A percentile compares a stretch with the other conserved stretches of the same genome.
phyloP scores from a whole-genome alignment of 2,113 vertebrate species.

The Nettapus auritus region DNA sequence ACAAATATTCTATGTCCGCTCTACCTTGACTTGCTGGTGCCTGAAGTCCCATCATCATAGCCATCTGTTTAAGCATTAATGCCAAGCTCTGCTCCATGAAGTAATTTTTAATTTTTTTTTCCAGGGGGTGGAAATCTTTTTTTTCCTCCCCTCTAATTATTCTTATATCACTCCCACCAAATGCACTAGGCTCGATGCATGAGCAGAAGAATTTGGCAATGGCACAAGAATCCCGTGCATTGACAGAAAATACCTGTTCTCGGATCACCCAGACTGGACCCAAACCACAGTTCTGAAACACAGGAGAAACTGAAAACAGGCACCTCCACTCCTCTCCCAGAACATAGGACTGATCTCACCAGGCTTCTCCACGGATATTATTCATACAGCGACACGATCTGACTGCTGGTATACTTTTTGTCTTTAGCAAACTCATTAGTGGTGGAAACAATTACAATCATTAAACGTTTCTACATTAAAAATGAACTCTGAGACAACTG shows the following conservation, averaged over 20 bases:
- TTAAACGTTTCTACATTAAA: conserved; percentile 2
- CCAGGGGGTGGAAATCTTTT: neutral
- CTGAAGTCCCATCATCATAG: conserved; percentile 48
- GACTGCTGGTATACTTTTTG: neutral
- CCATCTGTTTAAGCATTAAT: conserved; percentile 53
- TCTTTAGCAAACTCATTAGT: neutral
- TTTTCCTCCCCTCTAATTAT: neutral
- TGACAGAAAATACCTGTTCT: neutral
- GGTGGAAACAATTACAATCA: neutral
- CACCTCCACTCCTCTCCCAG: neutral
- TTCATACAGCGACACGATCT: neutral
- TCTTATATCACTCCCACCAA: neutral
- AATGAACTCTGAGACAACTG: neutral
- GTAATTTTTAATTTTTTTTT: neutral
- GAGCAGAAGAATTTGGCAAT: neutral
- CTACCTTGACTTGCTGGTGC: conserved; percentile 62
- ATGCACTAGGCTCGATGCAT: neutral
- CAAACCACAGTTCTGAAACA: neutral
- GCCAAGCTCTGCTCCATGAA: conserved; percentile 37
- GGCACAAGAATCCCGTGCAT: neutral
- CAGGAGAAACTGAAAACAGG: neutral
- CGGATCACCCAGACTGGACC: neutral
- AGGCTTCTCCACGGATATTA: neutral
- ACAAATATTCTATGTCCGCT: conserved; percentile 63
- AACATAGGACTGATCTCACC: neutral